A percentile compares a stretch with the other conserved stretches of the same genome.
Evolutionary conservation across 2,797 vertebrate species (phyloP).

Genomic region (Amphiprion clarkii): DNA sequence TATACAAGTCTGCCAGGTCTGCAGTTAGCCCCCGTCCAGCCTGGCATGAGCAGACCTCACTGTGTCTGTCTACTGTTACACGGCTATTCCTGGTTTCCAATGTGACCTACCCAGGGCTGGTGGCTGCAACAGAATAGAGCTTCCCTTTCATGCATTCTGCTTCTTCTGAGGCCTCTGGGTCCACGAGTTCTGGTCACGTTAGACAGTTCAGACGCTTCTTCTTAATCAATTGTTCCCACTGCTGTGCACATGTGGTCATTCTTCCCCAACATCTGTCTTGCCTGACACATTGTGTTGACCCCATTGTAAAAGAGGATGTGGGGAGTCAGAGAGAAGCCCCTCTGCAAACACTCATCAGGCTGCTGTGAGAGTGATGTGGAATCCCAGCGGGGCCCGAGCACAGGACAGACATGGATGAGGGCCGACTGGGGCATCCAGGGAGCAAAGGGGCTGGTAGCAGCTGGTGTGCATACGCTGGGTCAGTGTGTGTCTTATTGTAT

Average conservation of each 20-base stretch:
- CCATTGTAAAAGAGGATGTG: slow-evolving; percentile 54
- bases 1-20: slow-evolving; percentile 59
- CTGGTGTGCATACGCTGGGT: slow-evolving; percentile 38
- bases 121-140: slow-evolving; percentile 55
- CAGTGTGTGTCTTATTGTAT: slow-evolving; percentile 30
- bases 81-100: slow-evolving; percentile 82
- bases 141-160: slow-evolving; percentile 35
- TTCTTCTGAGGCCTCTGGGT: slow-evolving; percentile 27
- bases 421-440: slow-evolving; percentile 17
- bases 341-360: slow-evolving; percentile 48
- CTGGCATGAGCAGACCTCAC: slow-evolving; percentile 65
- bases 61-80: slow-evolving; percentile 82
- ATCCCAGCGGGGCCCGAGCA: slow-evolving; percentile 25
- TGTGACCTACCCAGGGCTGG: slow-evolving; percentile 71
- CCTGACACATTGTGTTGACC: slow-evolving; percentile 59
- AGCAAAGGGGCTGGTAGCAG: slow-evolving; percentile 47
- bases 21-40: slow-evolving; percentile 39
- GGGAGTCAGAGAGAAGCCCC: slow-evolving; percentile 28
- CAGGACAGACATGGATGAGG: slow-evolving; percentile 41
- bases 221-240: background rate
- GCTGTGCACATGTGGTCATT: background rate
- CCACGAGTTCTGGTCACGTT: background rate
- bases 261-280: slow-evolving; percentile 46
- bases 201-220: background rate
- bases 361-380: slow-evolving; percentile 40